Evolutionary conservation across 1,140 invertebrate genomes (phyloP).

Genomic region (Proales similis): DNA sequence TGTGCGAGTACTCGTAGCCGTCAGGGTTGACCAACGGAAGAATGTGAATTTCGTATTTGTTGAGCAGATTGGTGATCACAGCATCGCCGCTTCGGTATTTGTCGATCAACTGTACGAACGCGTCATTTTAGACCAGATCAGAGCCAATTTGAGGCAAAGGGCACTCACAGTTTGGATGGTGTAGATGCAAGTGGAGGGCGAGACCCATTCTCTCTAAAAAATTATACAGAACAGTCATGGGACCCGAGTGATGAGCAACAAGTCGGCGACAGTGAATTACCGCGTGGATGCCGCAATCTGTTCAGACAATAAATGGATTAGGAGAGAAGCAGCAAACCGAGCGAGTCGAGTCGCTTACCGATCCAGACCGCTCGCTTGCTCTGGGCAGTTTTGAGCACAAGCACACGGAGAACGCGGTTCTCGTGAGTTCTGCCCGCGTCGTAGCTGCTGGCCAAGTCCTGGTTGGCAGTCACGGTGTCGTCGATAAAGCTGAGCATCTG

Average conservation of each 20-base stretch:
- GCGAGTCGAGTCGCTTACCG: neutral
- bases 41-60: constrained; percentile 33
- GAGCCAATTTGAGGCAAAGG: neutral
- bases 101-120: constrained; percentile 6
- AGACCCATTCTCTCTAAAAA: neutral
- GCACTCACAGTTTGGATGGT: neutral
- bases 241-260: neutral
- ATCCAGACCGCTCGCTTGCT: constrained; percentile 16
- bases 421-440: neutral
- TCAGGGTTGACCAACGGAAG: constrained; percentile 36
- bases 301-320: neutral
- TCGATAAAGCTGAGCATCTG: constrained; percentile 36
- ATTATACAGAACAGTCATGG: neutral
- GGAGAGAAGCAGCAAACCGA: neutral
- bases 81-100: constrained; percentile 7
- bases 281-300: constrained; percentile 34
- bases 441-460: constrained; percentile 18
- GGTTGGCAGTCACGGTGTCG: constrained; percentile 13
- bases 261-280: too few relatives aligned
- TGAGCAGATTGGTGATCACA: neutral
- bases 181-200: neutral
- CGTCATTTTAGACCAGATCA: neutral
- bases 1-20: constrained; percentile 32
- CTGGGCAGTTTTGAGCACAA: constrained; percentile 13
- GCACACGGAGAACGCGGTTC: constrained; percentile 10